Evolutionary conservation across 2,113 vertebrate species (phyloP).

Genomic region (Gymnobelideus leadbeateri): DNA sequence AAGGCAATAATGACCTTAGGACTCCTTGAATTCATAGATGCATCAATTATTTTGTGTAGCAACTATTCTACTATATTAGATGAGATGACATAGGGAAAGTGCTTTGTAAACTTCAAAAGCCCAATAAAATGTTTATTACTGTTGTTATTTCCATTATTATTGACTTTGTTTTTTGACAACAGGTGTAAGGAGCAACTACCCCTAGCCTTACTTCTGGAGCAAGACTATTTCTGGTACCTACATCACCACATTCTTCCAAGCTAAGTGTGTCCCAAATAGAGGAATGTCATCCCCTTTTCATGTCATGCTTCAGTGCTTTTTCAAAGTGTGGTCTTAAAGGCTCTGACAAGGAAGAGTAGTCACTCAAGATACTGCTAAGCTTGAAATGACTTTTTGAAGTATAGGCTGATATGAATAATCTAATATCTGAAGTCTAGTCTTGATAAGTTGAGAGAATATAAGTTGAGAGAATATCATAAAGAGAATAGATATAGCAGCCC

Average conservation of each 20-base stretch:
- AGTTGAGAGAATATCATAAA: neutral
- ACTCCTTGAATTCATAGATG: neutral
- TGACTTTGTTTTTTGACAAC: neutral
- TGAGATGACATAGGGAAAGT: neutral
- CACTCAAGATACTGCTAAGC: neutral
- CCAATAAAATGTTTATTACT: neutral
- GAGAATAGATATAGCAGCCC: neutral
- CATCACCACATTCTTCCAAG: neutral
- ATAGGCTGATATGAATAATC: neutral
- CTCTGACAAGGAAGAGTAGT: neutral
- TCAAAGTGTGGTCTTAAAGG: neutral
- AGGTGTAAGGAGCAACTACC: neutral
- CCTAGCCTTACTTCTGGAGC: neutral
- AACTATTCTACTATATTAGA: neutral
- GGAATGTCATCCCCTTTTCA: neutral
- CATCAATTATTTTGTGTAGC: neutral
- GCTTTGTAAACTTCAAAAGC: neutral
- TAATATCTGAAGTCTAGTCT: neutral
- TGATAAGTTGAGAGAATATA: neutral
- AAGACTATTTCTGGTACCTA: neutral
- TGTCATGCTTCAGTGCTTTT: neutral
- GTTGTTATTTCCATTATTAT: neutral
- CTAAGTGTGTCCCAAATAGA: neutral
- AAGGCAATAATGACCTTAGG: neutral
- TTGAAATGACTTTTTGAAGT: neutral